Evolutionary conservation across 2,113 vertebrate species (phyloP), one percentile per base, ranked within the genome.

Genomic region (Microtus pennsylvanicus): DNA sequence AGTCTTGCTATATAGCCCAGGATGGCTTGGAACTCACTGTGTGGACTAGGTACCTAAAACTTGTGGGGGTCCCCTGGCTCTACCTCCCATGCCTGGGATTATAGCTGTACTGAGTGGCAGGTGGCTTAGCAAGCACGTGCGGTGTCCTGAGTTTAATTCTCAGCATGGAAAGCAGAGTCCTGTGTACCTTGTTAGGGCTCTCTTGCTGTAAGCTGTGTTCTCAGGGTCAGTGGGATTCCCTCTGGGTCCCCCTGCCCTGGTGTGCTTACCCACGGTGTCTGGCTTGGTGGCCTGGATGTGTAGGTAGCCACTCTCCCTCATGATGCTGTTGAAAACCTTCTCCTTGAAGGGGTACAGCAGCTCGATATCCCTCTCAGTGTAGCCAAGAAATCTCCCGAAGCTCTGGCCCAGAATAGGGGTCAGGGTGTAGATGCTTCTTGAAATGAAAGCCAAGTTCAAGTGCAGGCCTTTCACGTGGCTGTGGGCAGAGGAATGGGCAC

Each of bases 241-340:
- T 30, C 87, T 26, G 24, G 4, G 0, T 3, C 28, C 33, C n/a
- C 2, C 6, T 0, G 45, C 16, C 87, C 52, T 55, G 19, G 28
- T 1, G 6, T 0, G 0, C 75, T 97, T 97, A 99, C 99, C 98
- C 88, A 94, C 98, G 0, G 98, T 99, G 86, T 99, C 98, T 0
- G 99, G 99, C 92, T 98, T 99, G 74, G 98, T 99, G 81, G 97
- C 76, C 93, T 99, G 99, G 94, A 99, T 98, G 91, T 99, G 98
- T 96, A 98, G 69, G 0, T 99, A 99, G 80, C 98, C 98, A 12
- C 82, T 98, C 93, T 99, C 99, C 67, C 33, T 9, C 67, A 99
- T 2, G 1, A 98, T 1, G 80, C 0, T 97, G 87, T 95, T 93
- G 90, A 98, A 77, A 0, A 97, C 1, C 85, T 98, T 99, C 81